Base-by-base conservation (phyloP, 92 coral and sea anemone genomes). In the Bergia puertoricense region DNA sequence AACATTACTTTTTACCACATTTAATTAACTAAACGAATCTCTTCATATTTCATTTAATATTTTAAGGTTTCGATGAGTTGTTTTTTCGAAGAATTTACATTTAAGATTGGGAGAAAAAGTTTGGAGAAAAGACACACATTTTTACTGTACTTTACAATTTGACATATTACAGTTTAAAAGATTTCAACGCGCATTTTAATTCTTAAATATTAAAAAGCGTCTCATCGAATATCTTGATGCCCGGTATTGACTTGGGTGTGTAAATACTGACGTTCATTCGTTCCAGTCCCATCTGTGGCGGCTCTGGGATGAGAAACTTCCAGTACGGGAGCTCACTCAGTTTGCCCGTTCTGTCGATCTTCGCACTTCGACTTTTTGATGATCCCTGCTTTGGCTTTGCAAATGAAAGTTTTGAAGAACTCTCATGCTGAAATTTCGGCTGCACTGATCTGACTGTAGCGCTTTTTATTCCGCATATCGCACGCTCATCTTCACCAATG, bases 181-280 rank as follows among this genome's bases (percentile, higher is more conserved):
- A 11, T 54, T 15, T 10, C 13, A 54, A 54, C 59, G 8, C 59
- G 59, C 59, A 54, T 54, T 15, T 54, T 0, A 54, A 8, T 54
- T 10, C 72, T 86, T 90, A 95, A 82, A 96, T 93, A 42, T 95
- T 98, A 91, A 96, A 96, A 22, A 95, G 86, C 0, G 98, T 88
- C 68, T 96, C 99, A 76, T 96, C 99, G 75, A 96, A 96, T 36
- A 96, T 92, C 92, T 95, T 96, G 68, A 96, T 96, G 16, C 99
- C 99, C 1, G 99, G 99, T 54, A 96, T 81, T 41, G 93, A 93
- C 85, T 96, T 96, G 46, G 99, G 99, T 2, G 99, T 96, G 72
- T 92, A 96, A 50, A 96, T 96, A 85, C 99, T 96, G 22, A 96
- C 98, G 67, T 96, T 96, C 99, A 96, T 96, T 77, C 93, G 89